A percentile compares a stretch with the other conserved stretches of the same genome.
Conservation (phyloP, 2,113 vertebrate genomes). For the Anoplopoma fimbria region DNA sequence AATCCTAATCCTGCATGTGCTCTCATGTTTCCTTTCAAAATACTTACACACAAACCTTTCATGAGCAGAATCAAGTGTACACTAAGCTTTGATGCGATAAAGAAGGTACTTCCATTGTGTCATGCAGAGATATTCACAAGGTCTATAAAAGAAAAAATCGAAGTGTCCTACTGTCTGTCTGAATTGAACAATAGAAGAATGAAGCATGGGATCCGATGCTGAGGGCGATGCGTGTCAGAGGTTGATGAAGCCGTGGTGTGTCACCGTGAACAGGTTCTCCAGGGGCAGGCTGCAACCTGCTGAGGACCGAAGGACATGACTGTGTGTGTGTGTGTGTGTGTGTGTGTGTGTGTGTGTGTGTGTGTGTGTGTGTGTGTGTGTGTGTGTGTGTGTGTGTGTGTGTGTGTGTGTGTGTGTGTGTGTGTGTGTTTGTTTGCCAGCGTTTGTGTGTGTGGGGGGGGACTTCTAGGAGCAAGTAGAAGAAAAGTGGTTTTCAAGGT, state of each 20-base stretch:
- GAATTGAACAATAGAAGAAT: slow-evolving; percentile 65
- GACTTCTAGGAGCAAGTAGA: slow-evolving; percentile 14
- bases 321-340: slow-evolving; percentile 37
- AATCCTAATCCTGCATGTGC: slow-evolving; percentile 60
- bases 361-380: slow-evolving; percentile 44
- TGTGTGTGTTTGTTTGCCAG: slow-evolving; percentile 40
- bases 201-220: slow-evolving; percentile 65
- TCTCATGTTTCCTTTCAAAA: slow-evolving; percentile 66
- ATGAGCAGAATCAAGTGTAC: slow-evolving; percentile 49
- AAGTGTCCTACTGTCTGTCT: slow-evolving; percentile 69
- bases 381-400: slow-evolving; percentile 39
- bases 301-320: slow-evolving; percentile 53
- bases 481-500: slow-evolving; percentile 45
- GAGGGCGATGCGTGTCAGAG: slow-evolving; percentile 68
- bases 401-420: slow-evolving; percentile 37
- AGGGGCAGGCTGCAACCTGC: slow-evolving; percentile 74
- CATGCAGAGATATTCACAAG: slow-evolving; percentile 67
- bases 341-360: slow-evolving; percentile 42
- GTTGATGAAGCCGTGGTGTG: slow-evolving; percentile 66
- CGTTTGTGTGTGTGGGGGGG: slow-evolving; percentile 34
- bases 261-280: slow-evolving; percentile 74
- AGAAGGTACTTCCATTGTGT: slow-evolving; percentile 60
- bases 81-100: slow-evolving; percentile 64
- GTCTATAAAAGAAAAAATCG: slow-evolving; percentile 69
- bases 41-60: slow-evolving; percentile 52